Evolutionary conservation across 1,140 invertebrate genomes (phyloP).

Genomic region (Cataglyphis hispanica): DNA sequence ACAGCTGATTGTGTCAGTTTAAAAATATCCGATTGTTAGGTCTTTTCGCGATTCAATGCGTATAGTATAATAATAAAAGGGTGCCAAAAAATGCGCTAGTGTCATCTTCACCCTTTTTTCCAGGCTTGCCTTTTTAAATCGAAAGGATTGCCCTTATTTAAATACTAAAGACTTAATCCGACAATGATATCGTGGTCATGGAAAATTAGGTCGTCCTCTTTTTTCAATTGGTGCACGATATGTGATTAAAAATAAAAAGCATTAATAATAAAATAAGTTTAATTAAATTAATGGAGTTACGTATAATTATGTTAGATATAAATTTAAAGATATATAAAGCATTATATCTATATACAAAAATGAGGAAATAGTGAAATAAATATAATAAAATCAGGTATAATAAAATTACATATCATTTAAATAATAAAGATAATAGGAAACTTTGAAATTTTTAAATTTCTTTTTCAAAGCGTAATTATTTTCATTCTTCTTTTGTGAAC

Average conservation of each 20-base stretch:
- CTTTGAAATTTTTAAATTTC: background rate
- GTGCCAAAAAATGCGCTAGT: conserved; percentile 26
- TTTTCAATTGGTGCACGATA: background rate
- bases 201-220: conserved; percentile 1
- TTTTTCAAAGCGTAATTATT: background rate
- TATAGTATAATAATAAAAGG: conserved; percentile 51
- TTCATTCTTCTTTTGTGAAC: background rate
- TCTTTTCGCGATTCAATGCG: conserved; percentile 45
- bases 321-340: too few relatives aligned
- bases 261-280: too few relatives aligned
- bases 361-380: too few relatives aligned
- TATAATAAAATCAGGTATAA: too few relatives aligned
- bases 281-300: too few relatives aligned
- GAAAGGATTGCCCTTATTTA: background rate
- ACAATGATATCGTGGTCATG: background rate
- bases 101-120: conserved; percentile 15
- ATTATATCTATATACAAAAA: too few relatives aligned
- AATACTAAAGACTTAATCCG: conserved; percentile 34
- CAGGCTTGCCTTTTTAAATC: background rate
- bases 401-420: background rate
- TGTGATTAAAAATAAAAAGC: background rate
- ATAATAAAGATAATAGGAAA: background rate
- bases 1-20: conserved; percentile 12
- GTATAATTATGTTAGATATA: too few relatives aligned
- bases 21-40: conserved; percentile 46